Evolutionary conservation across 53 echinoderm and acorn worm genomes (phyloP).

Genomic region (Hippasteria phrygiana): DNA sequence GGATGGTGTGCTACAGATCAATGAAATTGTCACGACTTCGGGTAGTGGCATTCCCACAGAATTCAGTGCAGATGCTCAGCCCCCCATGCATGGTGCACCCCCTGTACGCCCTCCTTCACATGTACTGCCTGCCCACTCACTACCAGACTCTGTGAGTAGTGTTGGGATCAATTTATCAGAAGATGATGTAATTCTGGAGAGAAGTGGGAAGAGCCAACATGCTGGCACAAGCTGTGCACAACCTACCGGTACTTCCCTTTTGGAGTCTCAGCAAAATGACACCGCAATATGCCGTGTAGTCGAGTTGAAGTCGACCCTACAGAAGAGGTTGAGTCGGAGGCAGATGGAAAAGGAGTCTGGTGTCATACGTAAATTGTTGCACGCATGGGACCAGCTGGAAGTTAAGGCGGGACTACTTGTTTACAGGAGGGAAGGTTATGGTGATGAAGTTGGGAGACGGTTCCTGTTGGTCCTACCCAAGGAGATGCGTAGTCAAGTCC

Average conservation of each 20-base stretch:
- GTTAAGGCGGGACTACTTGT: slow-evolving; percentile 6
- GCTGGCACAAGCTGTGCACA: not conserved
- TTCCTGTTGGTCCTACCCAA: slow-evolving; percentile 28
- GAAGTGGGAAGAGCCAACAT: not conserved
- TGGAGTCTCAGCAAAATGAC: slow-evolving; percentile 10
- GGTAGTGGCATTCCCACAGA: not conserved
- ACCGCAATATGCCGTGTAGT: slow-evolving; percentile 18
- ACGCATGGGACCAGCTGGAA: slow-evolving; percentile 4
- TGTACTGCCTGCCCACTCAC: no score
- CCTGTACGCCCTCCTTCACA: no score
- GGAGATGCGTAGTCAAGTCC: not conserved
- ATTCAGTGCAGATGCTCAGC: not conserved
- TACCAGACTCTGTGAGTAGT: not conserved
- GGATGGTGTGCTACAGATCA: no score
- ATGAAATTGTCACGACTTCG: not conserved
- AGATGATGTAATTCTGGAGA: not conserved
- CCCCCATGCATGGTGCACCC: no score
- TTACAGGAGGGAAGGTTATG: not conserved
- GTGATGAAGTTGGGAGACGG: not conserved
- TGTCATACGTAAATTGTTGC: not conserved
- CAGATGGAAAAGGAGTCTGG: slow-evolving; percentile 9
- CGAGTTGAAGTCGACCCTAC: not conserved
- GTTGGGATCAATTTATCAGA: not conserved
- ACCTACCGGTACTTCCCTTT: not conserved
- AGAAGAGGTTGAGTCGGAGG: not conserved